A percentile compares a stretch with the other conserved stretches of the same genome.
Evolutionary conservation across 2,888 invertebrate species (phyloP).

Genomic region (Aricia artaxerxes): DNA sequence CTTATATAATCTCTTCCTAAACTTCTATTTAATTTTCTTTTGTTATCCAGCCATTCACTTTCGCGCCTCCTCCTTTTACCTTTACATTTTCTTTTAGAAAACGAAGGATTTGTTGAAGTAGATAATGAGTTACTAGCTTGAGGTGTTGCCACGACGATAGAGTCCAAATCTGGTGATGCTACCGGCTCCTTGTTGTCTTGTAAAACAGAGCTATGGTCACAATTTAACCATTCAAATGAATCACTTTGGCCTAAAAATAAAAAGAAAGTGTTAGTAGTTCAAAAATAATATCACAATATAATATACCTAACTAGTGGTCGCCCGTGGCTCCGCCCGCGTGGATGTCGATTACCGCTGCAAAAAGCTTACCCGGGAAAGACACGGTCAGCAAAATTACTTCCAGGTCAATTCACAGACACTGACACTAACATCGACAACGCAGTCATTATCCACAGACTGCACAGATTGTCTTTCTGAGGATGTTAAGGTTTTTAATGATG

Average conservation of each 20-base stretch:
- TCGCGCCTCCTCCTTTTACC: neutral
- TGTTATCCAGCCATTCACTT: conserved; percentile 32
- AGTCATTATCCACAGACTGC: too few species aligned
- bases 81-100: neutral
- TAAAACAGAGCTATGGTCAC: neutral
- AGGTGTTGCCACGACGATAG: neutral
- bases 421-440: too few species aligned
- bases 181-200: neutral
- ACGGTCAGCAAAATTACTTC: too few species aligned
- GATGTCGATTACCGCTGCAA: too few species aligned
- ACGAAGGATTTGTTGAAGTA: neutral
- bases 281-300: too few species aligned
- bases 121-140: neutral
- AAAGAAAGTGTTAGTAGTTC: too few species aligned
- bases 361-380: too few species aligned
- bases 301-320: too few species aligned
- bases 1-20: neutral
- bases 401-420: too few species aligned
- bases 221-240: neutral
- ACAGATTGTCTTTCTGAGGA: too few species aligned
- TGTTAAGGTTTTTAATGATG: too few species aligned
- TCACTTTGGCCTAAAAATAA: neutral
- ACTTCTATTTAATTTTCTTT: conserved; percentile 35
- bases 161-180: neutral
- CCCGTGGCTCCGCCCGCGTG: too few species aligned